Evolutionary conservation across 2,797 vertebrate species (phyloP).

Genomic region (Benthosema pterotum): DNA sequence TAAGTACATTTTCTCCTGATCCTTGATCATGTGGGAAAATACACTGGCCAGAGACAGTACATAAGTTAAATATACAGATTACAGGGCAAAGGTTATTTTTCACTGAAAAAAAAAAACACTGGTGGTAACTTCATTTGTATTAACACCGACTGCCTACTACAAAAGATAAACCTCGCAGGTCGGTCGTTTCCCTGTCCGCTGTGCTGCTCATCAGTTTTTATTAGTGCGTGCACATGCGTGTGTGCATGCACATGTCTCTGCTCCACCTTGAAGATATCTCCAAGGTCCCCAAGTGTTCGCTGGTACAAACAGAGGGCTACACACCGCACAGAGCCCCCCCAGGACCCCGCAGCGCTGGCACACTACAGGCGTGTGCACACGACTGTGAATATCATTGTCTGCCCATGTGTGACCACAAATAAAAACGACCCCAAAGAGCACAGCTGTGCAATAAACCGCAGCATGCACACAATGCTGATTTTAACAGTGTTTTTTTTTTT

Average conservation of each 20-base stretch:
- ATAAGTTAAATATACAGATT: no score
- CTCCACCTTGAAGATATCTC: constrained; percentile 38
- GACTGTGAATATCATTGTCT: not conserved
- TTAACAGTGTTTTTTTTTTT: no score
- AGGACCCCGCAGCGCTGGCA: constrained; percentile 1
- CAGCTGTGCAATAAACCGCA: constrained; percentile 8
- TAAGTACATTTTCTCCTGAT: no score
- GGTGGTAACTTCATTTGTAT: no score
- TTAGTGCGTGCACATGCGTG: not conserved
- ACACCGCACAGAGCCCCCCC: constrained; percentile 20
- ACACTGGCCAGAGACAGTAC: no score
- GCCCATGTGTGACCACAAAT: not conserved
- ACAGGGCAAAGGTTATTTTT: no score
- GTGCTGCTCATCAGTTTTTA: not conserved
- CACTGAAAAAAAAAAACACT: no score
- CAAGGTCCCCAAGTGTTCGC: constrained; percentile 23
- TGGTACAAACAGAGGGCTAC: constrained; percentile 10
- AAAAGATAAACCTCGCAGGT: no score
- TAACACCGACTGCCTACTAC: no score
- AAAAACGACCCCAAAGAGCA: constrained; percentile 14
- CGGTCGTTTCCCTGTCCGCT: not conserved
- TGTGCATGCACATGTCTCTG: constrained; percentile 25
- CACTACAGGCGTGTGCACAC: not conserved
- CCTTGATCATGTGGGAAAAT: no score
- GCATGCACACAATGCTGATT: no score